A percentile compares a stretch with the other conserved stretches of the same genome.
Conservation (phyloP, 2,797 vertebrate genomes). For the Agapornis canus region DNA sequence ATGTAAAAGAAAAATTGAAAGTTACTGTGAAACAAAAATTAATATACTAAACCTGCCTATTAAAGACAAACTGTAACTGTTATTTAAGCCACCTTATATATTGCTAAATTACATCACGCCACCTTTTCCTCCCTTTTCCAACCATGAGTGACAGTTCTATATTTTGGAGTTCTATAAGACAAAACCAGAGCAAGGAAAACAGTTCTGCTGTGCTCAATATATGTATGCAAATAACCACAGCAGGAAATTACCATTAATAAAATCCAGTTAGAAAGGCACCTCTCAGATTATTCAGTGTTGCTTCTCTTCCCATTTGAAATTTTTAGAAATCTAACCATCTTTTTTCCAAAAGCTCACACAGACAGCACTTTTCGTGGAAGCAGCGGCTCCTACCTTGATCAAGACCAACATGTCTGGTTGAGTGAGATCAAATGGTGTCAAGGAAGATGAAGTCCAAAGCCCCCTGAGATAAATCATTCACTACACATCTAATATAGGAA, state of each 20-base stretch:
- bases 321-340: neutral
- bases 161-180: neutral
- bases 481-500: neutral
- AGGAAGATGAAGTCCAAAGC: neutral
- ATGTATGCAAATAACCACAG: neutral
- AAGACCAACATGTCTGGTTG: neutral
- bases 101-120: neutral
- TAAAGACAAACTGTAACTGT: neutral
- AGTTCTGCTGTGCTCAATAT: neutral
- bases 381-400: neutral
- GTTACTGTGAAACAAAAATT: neutral
- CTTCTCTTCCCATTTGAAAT: neutral
- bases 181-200: neutral
- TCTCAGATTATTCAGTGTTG: neutral
- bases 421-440: neutral
- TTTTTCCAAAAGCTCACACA: neutral
- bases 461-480: neutral
- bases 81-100: neutral
- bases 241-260: neutral
- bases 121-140: neutral
- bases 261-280: neutral
- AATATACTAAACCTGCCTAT: neutral
- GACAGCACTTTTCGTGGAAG: neutral
- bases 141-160: neutral
- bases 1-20: neutral